Percentiles rank a stretch among this genome's conserved stretches.
Conservation (phyloP, 1,140 invertebrate species). For the Drosophila kepulauana region DNA sequence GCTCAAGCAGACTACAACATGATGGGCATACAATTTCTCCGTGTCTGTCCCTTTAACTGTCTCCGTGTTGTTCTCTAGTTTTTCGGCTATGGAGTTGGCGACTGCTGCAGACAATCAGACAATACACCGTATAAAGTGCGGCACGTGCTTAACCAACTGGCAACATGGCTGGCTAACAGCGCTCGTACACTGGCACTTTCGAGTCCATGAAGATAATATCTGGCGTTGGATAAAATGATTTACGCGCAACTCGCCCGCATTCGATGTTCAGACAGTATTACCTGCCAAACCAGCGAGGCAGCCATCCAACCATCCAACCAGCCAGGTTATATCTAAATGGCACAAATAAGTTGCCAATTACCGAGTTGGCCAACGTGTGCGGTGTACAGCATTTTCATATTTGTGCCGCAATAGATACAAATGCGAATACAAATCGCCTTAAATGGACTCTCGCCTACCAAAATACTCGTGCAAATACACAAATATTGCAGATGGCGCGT, state of each 20-base stretch:
- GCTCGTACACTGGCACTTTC: conserved; percentile 3
- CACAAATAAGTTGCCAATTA: conserved; percentile 67
- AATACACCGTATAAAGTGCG: conserved; percentile 21
- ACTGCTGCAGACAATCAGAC: conserved; percentile 14
- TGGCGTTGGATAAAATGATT: conserved; percentile 74
- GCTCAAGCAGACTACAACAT: conserved; percentile 43
- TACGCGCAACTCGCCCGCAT: conserved; percentile 49
- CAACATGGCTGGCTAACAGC: background rate
- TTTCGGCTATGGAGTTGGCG: background rate
- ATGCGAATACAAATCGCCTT: conserved; percentile 42
- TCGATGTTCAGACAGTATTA: background rate
- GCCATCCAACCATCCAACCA: background rate
- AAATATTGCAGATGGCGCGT: conserved; percentile 16
- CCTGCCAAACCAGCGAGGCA: background rate
- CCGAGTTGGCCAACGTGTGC: conserved; percentile 61
- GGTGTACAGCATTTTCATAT: conserved; percentile 53
- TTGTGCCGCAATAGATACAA: conserved; percentile 33
- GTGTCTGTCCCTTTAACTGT: background rate
- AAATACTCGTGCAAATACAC: too few relatives aligned
- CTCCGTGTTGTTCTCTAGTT: conserved; percentile 6
- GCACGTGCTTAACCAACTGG: conserved; percentile 29
- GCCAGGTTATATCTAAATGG: conserved; percentile 33
- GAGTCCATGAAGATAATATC: conserved; percentile 62
- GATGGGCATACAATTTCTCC: conserved; percentile 31
- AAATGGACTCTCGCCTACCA: conserved; percentile 10